phyloP scores from a whole-genome alignment of 1,140 invertebrate species.

The Sweltsa coloradensis region DNA sequence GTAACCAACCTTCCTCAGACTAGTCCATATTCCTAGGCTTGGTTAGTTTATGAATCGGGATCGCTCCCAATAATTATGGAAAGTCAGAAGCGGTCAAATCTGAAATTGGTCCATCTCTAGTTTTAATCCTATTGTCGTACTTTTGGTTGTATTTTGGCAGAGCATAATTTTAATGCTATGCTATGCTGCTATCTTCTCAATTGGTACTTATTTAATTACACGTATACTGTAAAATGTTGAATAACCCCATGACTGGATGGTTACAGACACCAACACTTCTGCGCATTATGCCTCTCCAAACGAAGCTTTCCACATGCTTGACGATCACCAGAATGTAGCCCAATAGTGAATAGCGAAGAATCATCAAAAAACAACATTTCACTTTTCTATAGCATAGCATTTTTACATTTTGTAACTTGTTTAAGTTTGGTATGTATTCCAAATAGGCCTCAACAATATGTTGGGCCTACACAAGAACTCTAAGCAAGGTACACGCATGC shows the following conservation, averaged over 20 bases:
- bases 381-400: no score
- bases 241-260: background rate
- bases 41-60: no score
- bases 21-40: no score
- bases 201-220: background rate
- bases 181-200: background rate
- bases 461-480: no score
- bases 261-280: background rate
- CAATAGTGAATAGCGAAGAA: constrained; percentile 2
- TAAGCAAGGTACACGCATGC: no score
- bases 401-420: no score
- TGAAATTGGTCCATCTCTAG: background rate
- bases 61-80: no score
- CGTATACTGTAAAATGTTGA: background rate
- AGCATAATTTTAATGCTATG: background rate
- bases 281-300: constrained; percentile 37
- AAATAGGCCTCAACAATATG: no score
- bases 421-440: no score
- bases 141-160: background rate
- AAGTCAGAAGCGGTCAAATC: background rate
- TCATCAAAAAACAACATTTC: no score
- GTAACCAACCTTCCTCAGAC: no score
- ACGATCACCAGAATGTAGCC: background rate
- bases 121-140: background rate
- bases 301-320: constrained; percentile 39